Evolutionary conservation across 2,888 invertebrate genomes (phyloP).

Genomic region (Tryphoninae sp.): DNA sequence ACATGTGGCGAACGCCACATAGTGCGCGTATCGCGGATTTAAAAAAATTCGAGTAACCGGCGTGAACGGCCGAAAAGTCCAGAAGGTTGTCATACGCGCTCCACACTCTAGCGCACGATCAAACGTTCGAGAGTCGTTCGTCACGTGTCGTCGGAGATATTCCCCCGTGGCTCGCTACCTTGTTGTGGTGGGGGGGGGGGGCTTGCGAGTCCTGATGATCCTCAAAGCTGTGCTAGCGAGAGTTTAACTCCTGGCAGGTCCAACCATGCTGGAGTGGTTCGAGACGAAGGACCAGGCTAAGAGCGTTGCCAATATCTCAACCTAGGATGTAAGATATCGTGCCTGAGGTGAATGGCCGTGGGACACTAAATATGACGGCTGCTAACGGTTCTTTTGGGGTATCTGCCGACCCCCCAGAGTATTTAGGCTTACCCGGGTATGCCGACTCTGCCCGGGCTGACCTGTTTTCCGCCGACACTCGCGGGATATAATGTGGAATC

Average conservation of each 20-base stretch:
- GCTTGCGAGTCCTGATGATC: background rate
- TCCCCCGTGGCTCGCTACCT: background rate
- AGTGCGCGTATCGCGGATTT: too few species aligned
- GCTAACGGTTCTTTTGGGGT: slow-evolving; percentile 2
- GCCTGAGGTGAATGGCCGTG: background rate
- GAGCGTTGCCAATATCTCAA: background rate
- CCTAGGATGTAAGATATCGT: background rate
- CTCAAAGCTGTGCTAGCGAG: background rate
- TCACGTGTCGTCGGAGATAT: too few species aligned
- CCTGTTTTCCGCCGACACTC: background rate
- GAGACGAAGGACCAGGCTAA: background rate
- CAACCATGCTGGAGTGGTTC: background rate
- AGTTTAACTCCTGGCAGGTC: background rate
- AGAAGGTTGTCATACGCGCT: too few species aligned
- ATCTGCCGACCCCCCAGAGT: slow-evolving; percentile 1
- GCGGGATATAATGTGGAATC: background rate
- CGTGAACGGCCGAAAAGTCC: too few species aligned
- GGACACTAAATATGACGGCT: background rate
- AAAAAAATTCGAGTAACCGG: too few species aligned
- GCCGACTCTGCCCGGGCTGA: background rate
- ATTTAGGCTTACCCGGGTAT: background rate
- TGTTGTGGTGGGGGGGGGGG: background rate
- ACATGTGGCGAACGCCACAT: too few species aligned
- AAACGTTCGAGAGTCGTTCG: too few species aligned
- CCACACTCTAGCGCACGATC: too few species aligned